Conservation (phyloP, 92 coral and sea anemone species). For the Paragorgia papillata region DNA sequence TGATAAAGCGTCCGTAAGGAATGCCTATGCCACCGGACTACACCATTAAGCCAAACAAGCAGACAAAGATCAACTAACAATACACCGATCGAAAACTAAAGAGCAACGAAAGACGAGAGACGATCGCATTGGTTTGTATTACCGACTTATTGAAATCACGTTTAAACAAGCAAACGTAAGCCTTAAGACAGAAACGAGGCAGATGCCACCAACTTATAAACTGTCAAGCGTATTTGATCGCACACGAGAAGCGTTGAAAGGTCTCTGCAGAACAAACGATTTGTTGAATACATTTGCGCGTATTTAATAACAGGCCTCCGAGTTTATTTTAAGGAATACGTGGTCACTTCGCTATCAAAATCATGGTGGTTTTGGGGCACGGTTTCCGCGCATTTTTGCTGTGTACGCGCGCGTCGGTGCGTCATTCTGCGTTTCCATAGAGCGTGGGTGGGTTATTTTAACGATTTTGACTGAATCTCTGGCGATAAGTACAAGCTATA, state of each 20-base stretch:
- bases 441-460: slow-evolving; percentile 47
- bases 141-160: background rate
- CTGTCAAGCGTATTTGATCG: background rate
- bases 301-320: background rate
- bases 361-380: slow-evolving; percentile 25
- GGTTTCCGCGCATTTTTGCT: slow-evolving; percentile 27
- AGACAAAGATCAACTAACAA: background rate
- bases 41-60: background rate
- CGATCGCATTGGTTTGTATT: background rate
- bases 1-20: too few relatives aligned
- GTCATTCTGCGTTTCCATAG: background rate
- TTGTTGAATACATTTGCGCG: slow-evolving; percentile 15
- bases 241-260: slow-evolving; percentile 29
- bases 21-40: too few relatives aligned
- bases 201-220: background rate
- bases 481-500: slow-evolving; percentile 18
- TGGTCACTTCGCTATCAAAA: background rate
- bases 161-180: background rate
- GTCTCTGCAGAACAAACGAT: background rate
- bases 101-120: background rate
- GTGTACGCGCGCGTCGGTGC: slow-evolving; percentile 3
- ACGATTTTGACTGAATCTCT: background rate
- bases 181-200: background rate
- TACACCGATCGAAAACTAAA: background rate
- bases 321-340: slow-evolving; percentile 1